Evolutionary conservation across 2,113 vertebrate genomes (phyloP), one percentile per base, ranked within the genome.

Genomic region (Ctenomys sociabilis): DNA sequence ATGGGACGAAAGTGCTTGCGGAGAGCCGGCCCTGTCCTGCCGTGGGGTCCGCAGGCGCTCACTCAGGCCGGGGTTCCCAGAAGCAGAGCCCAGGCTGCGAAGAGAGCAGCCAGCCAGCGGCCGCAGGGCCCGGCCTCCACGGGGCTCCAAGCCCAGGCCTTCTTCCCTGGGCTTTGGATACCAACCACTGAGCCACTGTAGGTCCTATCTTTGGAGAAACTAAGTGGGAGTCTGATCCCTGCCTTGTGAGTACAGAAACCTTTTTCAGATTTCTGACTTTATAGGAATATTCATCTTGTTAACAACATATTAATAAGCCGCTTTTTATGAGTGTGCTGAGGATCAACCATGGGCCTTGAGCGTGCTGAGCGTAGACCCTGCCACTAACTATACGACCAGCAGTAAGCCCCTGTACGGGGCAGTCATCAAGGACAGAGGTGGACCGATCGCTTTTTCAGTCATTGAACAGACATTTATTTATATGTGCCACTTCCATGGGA

Each of bases 221-320:
- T 22, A 17, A 85, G 12, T 61, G 32, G 13, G 26, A 82, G 35
- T 52, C 82, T 22, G 64, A 2, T 16, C 43, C 45, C 30, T 59
- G 30, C 54, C 82, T 86, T 54, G 43, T 90, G 43, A 26, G 80
- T n/a, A 24, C 54, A 87, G 52, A 37, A 57, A 35, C 59, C 61
- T 64, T 52, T 90, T 90, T 75, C 52, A 70, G 77, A 73, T 94
- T 95, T 93, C 63, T 49, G 73, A 54, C 80, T 95, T 73, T 94
- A 45, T 57, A 68, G 21, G 68, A 66, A 72, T 85, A 66, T 32
- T 81, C 30, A 82, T 91, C 80, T 40, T 86, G 63, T 75, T n/a
- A 59, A 43, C 43, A 72, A 84, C 43, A 59, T 14, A 80, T 75
- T 45, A 81, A 52, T 77, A 63, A 85, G 68, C 30, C 30, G 35